phyloP scores from a whole-genome alignment of 2,888 invertebrate genomes.

The Nemapogon koenigi region DNA sequence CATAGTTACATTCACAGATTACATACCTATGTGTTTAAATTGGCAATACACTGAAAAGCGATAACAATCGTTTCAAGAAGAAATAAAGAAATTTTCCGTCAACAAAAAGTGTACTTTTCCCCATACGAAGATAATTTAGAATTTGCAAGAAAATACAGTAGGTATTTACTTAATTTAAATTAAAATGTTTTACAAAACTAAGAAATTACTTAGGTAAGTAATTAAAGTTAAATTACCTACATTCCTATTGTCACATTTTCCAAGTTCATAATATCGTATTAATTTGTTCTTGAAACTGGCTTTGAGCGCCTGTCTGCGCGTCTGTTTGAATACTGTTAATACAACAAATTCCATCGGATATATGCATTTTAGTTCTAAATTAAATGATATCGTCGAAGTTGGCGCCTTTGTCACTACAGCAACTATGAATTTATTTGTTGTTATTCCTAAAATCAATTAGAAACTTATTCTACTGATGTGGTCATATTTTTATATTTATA shows the following conservation, averaged over 20 bases:
- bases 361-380: conserved; percentile 20
- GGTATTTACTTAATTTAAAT: no score
- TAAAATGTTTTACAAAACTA: no score
- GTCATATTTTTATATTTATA: no score
- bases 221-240: conserved; percentile 31
- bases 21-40: conserved; percentile 5
- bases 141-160: no score
- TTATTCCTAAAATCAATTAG: background rate
- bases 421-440: conserved; percentile 4
- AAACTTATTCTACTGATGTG: no score
- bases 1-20: no score
- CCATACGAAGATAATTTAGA: no score
- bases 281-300: conserved; percentile 53
- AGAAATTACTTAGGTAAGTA: no score
- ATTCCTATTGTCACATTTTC: conserved; percentile 61
- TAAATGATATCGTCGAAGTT: background rate
- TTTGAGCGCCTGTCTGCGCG: conserved; percentile 66
- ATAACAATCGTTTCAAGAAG: no score
- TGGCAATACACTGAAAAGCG: background rate
- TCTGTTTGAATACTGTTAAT: conserved; percentile 62
- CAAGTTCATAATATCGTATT: conserved; percentile 71
- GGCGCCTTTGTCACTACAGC: background rate
- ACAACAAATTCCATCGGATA: conserved; percentile 20
- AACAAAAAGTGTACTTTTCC: no score
- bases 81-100: no score